Evolutionary conservation across 2,113 vertebrate genomes (phyloP).

Genomic region (Pheucticus melanocephalus): DNA sequence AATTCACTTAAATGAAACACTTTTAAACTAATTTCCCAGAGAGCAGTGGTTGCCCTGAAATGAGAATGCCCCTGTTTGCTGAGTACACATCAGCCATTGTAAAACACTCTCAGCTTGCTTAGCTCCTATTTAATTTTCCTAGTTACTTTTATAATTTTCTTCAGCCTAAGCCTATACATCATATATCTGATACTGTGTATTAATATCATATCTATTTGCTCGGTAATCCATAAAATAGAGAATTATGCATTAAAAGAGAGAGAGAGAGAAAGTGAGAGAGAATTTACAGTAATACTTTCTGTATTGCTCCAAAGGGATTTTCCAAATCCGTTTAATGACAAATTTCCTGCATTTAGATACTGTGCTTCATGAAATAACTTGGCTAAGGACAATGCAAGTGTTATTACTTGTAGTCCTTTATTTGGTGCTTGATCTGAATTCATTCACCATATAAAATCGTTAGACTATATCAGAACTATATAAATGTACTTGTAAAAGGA

Average conservation of each 20-base stretch:
- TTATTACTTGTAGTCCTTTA: background rate
- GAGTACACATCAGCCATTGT: background rate
- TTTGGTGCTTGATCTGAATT: background rate
- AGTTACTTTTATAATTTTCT: background rate
- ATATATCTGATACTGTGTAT: background rate
- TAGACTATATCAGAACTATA: background rate
- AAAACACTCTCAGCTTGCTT: background rate
- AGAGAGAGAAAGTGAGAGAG: background rate
- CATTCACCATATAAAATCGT: background rate
- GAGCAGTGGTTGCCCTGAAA: background rate
- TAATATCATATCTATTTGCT: background rate
- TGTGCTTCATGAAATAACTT: background rate
- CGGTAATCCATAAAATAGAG: background rate
- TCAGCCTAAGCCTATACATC: background rate
- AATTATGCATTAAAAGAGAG: background rate
- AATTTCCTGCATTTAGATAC: background rate
- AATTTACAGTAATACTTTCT: background rate
- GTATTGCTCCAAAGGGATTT: background rate
- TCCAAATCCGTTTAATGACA: background rate
- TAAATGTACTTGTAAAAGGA: background rate
- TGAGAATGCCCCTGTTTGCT: background rate
- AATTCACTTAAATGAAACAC: background rate
- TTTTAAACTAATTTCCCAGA: background rate
- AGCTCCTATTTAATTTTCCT: background rate
- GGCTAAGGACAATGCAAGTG: background rate